phyloP scores from a whole-genome alignment of 1,140 invertebrate species.

The Bradysia coprophila region DNA sequence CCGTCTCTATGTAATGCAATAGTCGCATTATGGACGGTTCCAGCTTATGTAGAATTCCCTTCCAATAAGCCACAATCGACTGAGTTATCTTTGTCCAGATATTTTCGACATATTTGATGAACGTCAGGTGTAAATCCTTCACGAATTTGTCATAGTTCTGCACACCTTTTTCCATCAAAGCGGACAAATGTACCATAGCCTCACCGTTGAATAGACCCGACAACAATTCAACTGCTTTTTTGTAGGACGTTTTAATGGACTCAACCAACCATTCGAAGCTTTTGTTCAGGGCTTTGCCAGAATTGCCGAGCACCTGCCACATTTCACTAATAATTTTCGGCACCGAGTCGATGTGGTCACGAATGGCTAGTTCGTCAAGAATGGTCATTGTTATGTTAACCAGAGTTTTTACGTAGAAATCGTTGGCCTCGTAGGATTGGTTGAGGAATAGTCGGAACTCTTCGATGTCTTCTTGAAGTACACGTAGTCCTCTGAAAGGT shows the following conservation, averaged over 20 bases:
- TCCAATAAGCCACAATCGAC: slow-evolving; percentile 44
- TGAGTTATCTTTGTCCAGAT: slow-evolving; percentile 43
- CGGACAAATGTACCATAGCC: slow-evolving; percentile 43
- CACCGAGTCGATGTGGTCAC: slow-evolving; percentile 52
- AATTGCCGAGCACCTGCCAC: slow-evolving; percentile 67
- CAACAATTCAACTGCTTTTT: slow-evolving; percentile 43
- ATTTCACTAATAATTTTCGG: slow-evolving; percentile 63
- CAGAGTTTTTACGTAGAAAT: slow-evolving; percentile 65
- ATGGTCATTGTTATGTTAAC: slow-evolving; percentile 43
- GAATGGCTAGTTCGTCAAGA: slow-evolving; percentile 57
- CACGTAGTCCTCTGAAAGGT: slow-evolving; percentile 37
- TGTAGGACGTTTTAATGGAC: slow-evolving; percentile 46
- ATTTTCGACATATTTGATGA: slow-evolving; percentile 52
- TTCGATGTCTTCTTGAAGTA: slow-evolving; percentile 50
- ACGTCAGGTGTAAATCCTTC: slow-evolving; percentile 54
- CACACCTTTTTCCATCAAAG: slow-evolving; percentile 42
- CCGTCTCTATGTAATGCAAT: slow-evolving; percentile 51
- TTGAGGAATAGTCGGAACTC: slow-evolving; percentile 50
- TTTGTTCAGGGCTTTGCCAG: slow-evolving; percentile 51
- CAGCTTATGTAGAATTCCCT: slow-evolving; percentile 42
- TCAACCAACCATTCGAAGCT: slow-evolving; percentile 56
- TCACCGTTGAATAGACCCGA: slow-evolving; percentile 50
- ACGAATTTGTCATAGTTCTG: slow-evolving; percentile 60
- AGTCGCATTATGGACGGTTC: slow-evolving; percentile 59
- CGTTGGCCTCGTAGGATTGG: slow-evolving; percentile 56